Conservation (phyloP, 1,140 invertebrate species). For the Palaemon carinicauda region DNA sequence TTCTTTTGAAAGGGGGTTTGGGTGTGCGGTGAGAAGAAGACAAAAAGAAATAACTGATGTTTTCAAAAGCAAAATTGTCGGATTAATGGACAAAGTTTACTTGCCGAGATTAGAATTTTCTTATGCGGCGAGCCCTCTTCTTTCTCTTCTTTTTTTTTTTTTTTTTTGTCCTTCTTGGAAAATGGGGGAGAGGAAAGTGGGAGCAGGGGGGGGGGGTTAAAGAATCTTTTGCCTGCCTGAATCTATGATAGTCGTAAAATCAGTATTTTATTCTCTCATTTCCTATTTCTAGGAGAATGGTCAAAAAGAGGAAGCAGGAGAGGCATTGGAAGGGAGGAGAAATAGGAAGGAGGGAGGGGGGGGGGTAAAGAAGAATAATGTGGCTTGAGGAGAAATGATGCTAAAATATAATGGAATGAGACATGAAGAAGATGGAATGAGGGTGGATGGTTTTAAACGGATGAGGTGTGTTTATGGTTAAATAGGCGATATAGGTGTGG, state of each 20-base stretch:
- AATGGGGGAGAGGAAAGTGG: too few species aligned
- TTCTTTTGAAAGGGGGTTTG: neutral
- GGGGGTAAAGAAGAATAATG: neutral
- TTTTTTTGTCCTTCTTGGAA: too few species aligned
- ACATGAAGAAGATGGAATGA: neutral
- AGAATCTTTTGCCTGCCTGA: slow-evolving; percentile 25
- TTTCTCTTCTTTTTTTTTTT: too few species aligned
- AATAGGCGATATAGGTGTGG: neutral
- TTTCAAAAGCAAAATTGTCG: slow-evolving; percentile 50
- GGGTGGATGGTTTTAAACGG: too few species aligned
- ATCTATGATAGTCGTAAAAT: slow-evolving; percentile 41
- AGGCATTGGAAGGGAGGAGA: neutral
- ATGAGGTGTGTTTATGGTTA: too few species aligned
- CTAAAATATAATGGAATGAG: neutral
- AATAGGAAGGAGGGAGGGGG: too few species aligned
- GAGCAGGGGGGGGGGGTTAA: too few species aligned
- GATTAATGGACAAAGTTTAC: slow-evolving; percentile 54
- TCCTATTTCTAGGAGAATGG: slow-evolving; percentile 21
- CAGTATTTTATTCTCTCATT: slow-evolving; percentile 36
- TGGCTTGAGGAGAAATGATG: neutral
- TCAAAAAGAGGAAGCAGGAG: neutral
- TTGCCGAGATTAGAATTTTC: slow-evolving; percentile 36
- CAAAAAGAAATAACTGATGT: slow-evolving; percentile 21
- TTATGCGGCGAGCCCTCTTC: neutral
- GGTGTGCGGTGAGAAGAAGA: neutral